These are phyloP conservation scores for Muschampia plurimacula DNA, from an alignment of 2,888 invertebrate species.

Conservation along the genomic window DNA sequence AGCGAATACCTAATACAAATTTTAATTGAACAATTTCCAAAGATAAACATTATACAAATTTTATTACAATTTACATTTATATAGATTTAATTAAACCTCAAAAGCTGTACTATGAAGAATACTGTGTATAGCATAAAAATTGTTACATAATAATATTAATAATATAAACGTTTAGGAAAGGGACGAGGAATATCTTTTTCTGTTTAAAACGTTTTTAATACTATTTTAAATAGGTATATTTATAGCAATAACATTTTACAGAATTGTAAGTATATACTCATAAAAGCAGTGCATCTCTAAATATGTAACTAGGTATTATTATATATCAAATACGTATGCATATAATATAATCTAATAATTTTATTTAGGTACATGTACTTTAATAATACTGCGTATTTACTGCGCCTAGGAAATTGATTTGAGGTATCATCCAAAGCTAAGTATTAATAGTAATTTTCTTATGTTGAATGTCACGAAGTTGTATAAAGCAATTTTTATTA, in stretches of 20 bases:
- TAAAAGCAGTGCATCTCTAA: slow-evolving; percentile 15
- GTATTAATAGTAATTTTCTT: not conserved
- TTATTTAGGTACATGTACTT: slow-evolving; percentile 12
- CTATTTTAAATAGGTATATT: not conserved
- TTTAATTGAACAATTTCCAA: slow-evolving; percentile 18
- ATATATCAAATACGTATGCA: not conserved
- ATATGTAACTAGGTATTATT: not conserved
- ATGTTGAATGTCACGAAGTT: not conserved
- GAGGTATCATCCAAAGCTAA: not conserved
- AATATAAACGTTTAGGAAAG: slow-evolving; percentile 17
- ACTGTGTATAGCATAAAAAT: slow-evolving; percentile 20
- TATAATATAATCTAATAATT: not conserved
- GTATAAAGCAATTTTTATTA: not conserved
- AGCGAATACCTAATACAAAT: slow-evolving; percentile 22
- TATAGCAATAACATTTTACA: slow-evolving; percentile 3
- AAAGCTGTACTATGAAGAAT: slow-evolving; percentile 12
- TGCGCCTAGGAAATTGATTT: not conserved
- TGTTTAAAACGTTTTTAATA: not conserved
- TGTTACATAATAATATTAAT: not conserved
- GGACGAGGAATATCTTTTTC: slow-evolving; percentile 9
- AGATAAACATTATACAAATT: slow-evolving; percentile 27
- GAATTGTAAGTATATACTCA: not conserved
- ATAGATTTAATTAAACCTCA: slow-evolving; percentile 14
- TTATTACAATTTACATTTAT: not conserved
- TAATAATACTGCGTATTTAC: slow-evolving; percentile 21